Conservation (phyloP, 2,888 invertebrate species). For the Brachyptera risi region DNA sequence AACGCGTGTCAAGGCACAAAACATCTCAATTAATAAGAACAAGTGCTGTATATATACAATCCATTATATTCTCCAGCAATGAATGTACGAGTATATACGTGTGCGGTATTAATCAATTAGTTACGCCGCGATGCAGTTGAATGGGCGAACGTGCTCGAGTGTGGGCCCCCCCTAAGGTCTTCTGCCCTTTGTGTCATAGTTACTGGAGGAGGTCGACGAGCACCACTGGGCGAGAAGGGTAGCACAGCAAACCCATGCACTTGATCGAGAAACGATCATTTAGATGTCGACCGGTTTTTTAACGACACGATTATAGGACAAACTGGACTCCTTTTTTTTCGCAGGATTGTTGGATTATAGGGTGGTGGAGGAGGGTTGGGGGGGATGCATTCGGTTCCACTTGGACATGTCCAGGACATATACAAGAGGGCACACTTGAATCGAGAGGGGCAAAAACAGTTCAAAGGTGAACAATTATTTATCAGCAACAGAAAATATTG, state of each 20-base stretch:
- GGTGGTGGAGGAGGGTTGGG: too few species aligned
- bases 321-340: too few species aligned
- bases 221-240: too few species aligned
- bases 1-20: not conserved
- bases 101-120: not conserved
- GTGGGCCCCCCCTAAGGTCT: not conserved
- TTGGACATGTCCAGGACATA: not conserved
- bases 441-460: too few species aligned
- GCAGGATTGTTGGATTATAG: too few species aligned
- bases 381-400: not conserved
- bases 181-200: not conserved
- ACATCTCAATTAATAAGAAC: slow-evolving; percentile 7
- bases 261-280: not conserved
- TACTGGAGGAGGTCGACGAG: not conserved
- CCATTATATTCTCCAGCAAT: not conserved
- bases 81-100: not conserved
- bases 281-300: not conserved
- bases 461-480: too few species aligned
- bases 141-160: not conserved
- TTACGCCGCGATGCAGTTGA: too few species aligned
- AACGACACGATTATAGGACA: not conserved
- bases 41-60: not conserved
- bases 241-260: too few species aligned
- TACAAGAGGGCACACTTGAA: not conserved
- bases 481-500: not conserved